Conservation (phyloP, 2,888 invertebrate genomes). For the Stramonita haemastoma region DNA sequence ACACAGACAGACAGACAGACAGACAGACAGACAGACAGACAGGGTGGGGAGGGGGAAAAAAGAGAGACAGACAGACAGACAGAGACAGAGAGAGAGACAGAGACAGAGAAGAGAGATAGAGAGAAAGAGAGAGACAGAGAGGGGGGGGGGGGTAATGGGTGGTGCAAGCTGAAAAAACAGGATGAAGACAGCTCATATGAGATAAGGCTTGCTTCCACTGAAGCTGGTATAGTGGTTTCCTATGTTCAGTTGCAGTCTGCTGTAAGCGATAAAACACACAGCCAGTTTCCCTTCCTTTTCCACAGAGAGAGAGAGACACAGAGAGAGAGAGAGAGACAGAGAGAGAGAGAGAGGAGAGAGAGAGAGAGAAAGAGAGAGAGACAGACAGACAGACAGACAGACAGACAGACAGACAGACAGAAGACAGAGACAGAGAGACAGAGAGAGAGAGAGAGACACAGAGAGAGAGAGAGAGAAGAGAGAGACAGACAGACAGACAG, state of each 20-base stretch:
- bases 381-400: neutral
- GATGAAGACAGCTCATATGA: neutral
- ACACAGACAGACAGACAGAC: too few relatives aligned
- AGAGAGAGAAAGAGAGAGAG: conserved; percentile 1
- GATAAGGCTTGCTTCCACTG: neutral
- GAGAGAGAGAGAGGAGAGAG: neutral
- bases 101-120: too few relatives aligned
- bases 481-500: conserved; percentile 26
- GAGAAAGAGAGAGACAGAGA: too few relatives aligned
- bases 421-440: neutral
- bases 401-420: neutral
- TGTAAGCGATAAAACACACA: neutral
- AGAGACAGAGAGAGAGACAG: neutral
- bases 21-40: too few relatives aligned
- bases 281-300: conserved; percentile 12
- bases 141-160: neutral
- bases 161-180: neutral
- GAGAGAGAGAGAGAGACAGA: conserved; percentile 3
- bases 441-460: neutral
- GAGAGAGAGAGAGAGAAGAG: conserved; percentile 1
- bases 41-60: neutral
- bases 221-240: neutral
- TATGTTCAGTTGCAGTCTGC: too few relatives aligned
- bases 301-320: conserved; percentile 41
- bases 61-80: too few relatives aligned